A percentile compares a stretch with the other conserved stretches of the same genome.
These are phyloP conservation scores for Istiophorus platypterus DNA, from an alignment of 2,113 vertebrate species.

Conservation along the genomic window DNA sequence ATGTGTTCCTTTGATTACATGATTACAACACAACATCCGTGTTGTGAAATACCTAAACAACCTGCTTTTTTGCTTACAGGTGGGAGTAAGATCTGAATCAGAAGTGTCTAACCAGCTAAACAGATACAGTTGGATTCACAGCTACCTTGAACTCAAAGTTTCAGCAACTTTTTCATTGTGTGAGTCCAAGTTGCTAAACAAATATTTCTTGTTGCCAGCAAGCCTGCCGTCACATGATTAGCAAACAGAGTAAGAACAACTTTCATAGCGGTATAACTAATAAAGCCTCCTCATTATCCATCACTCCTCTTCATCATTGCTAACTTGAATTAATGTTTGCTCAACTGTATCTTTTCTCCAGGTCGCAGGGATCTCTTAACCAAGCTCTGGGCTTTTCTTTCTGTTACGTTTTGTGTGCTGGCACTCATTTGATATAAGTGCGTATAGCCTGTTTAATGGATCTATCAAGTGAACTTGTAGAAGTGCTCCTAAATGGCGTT, in stretches of 20 bases:
- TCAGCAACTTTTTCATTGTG: background rate
- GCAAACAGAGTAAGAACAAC: background rate
- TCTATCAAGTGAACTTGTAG: too few relatives aligned
- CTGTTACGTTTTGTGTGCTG: background rate
- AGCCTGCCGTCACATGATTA: background rate
- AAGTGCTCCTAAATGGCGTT: too few relatives aligned
- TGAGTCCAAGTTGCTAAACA: constrained; percentile 3
- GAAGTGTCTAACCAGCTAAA: background rate
- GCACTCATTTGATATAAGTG: background rate
- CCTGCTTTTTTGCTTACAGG: background rate
- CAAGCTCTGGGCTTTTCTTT: background rate
- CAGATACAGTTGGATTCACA: background rate
- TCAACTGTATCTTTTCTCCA: background rate
- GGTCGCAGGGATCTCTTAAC: background rate
- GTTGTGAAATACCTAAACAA: background rate
- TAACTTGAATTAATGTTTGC: background rate
- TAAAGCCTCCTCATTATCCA: background rate
- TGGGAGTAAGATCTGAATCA: background rate
- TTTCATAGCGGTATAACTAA: background rate
- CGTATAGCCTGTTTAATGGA: too few relatives aligned
- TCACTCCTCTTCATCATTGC: background rate
- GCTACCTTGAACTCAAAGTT: background rate
- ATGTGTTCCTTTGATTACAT: background rate
- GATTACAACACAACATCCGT: background rate
- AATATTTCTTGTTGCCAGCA: background rate